A percentile compares a stretch with the other conserved stretches of the same genome.
Evolutionary conservation across 1,140 invertebrate species (phyloP).

Genomic region (Drosophila simulans): DNA sequence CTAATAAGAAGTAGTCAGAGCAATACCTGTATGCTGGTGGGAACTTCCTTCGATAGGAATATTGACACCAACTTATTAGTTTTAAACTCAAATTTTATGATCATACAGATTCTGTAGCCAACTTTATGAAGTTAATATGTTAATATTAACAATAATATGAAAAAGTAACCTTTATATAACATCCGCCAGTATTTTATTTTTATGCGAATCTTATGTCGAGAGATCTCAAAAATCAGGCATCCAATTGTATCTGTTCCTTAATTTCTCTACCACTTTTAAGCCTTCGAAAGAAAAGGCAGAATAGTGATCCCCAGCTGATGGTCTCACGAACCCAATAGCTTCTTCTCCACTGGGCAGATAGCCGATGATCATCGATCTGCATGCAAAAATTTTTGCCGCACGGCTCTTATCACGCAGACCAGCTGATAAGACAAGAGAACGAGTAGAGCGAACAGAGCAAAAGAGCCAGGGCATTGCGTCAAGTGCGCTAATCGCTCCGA

Average conservation of each 20-base stretch:
- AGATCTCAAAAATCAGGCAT: too few relatives aligned
- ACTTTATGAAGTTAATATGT: too few relatives aligned
- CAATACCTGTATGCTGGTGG: background rate
- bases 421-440: slow-evolving; percentile 63
- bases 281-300: too few relatives aligned
- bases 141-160: too few relatives aligned
- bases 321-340: slow-evolving; percentile 39
- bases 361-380: slow-evolving; percentile 24
- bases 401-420: slow-evolving; percentile 56
- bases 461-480: slow-evolving; percentile 38
- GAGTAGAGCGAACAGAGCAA: background rate
- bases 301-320: slow-evolving; percentile 10
- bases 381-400: slow-evolving; percentile 34
- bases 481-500: slow-evolving; percentile 65
- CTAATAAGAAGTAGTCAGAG: slow-evolving; percentile 54
- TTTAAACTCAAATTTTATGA: background rate
- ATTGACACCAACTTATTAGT: background rate
- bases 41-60: background rate
- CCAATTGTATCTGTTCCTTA: too few relatives aligned
- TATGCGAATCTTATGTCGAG: too few relatives aligned
- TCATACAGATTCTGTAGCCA: too few relatives aligned
- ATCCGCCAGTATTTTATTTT: too few relatives aligned
- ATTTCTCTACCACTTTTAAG: background rate
- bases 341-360: slow-evolving; percentile 34
- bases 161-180: too few relatives aligned